Conservation (phyloP, 2,113 vertebrate species). For the Steatornis caripensis region DNA sequence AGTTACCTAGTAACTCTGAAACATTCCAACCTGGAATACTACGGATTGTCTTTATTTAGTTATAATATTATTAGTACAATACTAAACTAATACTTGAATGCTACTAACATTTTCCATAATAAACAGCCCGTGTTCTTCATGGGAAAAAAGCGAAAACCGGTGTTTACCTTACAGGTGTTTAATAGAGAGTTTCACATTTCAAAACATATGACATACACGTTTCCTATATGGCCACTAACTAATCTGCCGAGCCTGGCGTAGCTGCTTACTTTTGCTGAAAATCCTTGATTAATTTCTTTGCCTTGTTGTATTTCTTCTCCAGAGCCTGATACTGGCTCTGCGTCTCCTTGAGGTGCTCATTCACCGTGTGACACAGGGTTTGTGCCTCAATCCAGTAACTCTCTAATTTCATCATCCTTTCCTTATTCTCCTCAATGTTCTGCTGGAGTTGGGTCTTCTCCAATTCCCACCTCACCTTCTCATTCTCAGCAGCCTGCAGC, state of each 20-base stretch:
- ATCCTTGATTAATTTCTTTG: conserved; percentile 98
- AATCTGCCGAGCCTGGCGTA: neutral
- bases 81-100: neutral
- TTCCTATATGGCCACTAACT: conserved; percentile 29
- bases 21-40: neutral
- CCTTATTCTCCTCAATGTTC: conserved; percentile 98
- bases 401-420: conserved; percentile 96
- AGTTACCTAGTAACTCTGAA: neutral
- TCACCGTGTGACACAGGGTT: conserved; percentile 93
- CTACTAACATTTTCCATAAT: neutral
- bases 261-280: conserved; percentile 95
- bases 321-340: conserved; percentile 94
- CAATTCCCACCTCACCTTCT: conserved; percentile 95
- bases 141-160: neutral
- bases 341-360: conserved; percentile 96
- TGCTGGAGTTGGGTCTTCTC: conserved; percentile 94
- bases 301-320: conserved; percentile 99
- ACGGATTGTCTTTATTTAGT: neutral
- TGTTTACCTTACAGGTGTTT: conserved; percentile 13
- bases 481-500: conserved; percentile 91
- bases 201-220: neutral
- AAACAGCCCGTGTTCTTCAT: neutral
- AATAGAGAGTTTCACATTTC: neutral
- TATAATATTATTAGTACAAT: neutral
- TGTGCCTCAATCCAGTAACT: conserved; percentile 99